Evolutionary conservation across 1,140 invertebrate genomes (phyloP).

Genomic region (Trichomalopsis sarcophagae): DNA sequence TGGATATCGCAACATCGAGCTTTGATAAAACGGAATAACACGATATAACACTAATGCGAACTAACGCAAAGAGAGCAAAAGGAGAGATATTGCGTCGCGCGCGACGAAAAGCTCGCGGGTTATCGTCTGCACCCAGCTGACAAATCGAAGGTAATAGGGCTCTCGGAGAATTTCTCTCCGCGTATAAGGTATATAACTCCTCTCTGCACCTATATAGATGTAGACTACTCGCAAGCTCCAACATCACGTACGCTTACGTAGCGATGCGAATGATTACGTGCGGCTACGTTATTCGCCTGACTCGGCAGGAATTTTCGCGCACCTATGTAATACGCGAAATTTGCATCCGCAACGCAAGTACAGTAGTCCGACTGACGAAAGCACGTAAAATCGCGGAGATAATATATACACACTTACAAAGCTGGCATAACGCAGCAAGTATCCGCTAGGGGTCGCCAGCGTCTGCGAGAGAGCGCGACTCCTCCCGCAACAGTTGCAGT

Average conservation of each 20-base stretch:
- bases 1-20: too few relatives aligned
- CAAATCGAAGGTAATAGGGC: conserved; percentile 71
- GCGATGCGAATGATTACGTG: neutral
- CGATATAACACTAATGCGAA: too few relatives aligned
- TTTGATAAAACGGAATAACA: too few relatives aligned
- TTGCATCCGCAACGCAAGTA: neutral
- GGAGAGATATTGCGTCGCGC: too few relatives aligned
- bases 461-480: neutral
- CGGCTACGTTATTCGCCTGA: neutral
- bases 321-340: neutral
- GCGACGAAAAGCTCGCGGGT: neutral
- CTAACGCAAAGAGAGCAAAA: too few relatives aligned
- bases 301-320: conserved; percentile 23
- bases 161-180: conserved; percentile 53
- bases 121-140: conserved; percentile 62
- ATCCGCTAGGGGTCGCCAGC: neutral
- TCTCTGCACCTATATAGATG: neutral
- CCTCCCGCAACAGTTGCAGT: neutral
- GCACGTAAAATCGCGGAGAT: too few relatives aligned
- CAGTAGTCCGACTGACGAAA: too few relatives aligned
- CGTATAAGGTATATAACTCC: conserved; percentile 62
- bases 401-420: too few relatives aligned
- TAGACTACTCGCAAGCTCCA: conserved; percentile 37
- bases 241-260: conserved; percentile 54
- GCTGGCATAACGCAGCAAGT: neutral